Base-by-base conservation (phyloP, 2,888 invertebrate genomes). In the Orthonevra nobilis region DNA sequence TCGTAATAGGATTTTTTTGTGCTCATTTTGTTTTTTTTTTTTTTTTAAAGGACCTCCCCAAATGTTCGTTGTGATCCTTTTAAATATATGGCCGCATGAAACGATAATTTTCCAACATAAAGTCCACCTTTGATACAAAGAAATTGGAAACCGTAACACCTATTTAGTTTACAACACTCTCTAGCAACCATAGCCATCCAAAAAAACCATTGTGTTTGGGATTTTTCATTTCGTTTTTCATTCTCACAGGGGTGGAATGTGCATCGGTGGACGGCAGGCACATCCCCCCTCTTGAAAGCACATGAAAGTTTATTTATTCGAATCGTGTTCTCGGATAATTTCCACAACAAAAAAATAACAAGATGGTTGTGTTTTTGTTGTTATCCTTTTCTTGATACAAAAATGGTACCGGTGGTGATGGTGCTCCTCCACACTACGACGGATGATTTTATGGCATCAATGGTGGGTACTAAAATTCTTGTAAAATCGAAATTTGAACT, bases 81-180 rank as follows among this genome's bases (percentile, higher is more conserved):
- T 26, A 46, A 73, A 79, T 79, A 68, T 73, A 75, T 36, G 60
- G 36, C 61, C 61, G 48, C 68, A 56, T 19, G 61, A 56, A 73
- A 73, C 61, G 79, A 79, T 79, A 79, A 79, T 79, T 68, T 36
- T 48, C 66, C n/a, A 14, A 73, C 66, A 79, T 63, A 73, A 73
- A 79, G 79, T 73, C 79, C 79, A 79, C 79, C 79, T 79, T 79
- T 79, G 79, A 68, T 68, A 72, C 63, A 60, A 79, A 73, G 73
- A 79, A 79, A 79, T 61, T 79, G 79, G 72, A 79, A 73, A 79
- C 79, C 79, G 61, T 73, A 79, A 79, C 79, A 79, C 73, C 79
- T 68, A 66, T 79, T 79, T 79, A 79, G 79, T 79, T 79, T 79
- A 79, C 66, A 79, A 56, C 61, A 61, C 60, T 77, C 44, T 46